Conservation (phyloP, 2,113 vertebrate genomes). For the Malurus alboscapulatus region DNA sequence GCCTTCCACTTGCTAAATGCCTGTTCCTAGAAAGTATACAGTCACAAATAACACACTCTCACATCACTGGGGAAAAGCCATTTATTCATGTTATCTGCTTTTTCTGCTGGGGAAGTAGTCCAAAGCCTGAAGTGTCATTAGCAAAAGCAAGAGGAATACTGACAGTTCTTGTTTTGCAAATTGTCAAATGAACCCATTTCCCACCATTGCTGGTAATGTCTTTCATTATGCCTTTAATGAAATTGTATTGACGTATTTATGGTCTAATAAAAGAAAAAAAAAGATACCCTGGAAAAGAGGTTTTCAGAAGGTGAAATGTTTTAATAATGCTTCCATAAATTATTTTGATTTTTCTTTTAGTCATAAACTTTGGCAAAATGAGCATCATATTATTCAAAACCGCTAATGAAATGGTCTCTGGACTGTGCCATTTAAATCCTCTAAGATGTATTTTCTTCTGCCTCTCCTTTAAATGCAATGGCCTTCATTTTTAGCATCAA, state of each 20-base stretch:
- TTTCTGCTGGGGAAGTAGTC: neutral
- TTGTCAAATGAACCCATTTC: slow-evolving; percentile 9
- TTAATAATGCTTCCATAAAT: slow-evolving; percentile 24
- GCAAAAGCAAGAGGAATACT: neutral
- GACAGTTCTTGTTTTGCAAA: neutral
- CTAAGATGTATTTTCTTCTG: neutral
- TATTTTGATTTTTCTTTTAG: neutral
- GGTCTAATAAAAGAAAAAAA: neutral
- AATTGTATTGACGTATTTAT: slow-evolving; percentile 38
- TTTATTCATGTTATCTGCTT: neutral
- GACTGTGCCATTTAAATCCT: neutral
- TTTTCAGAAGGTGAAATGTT: slow-evolving; percentile 13
- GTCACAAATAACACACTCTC: neutral
- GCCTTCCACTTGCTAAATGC: neutral
- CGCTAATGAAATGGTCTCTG: slow-evolving; percentile 1
- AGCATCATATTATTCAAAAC: slow-evolving; percentile 13
- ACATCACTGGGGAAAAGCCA: neutral
- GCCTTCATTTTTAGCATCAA: neutral
- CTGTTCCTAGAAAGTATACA: neutral
- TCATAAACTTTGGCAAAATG: neutral
- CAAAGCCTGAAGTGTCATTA: neutral
- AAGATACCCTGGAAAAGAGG: neutral
- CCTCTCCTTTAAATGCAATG: neutral
- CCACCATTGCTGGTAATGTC: neutral
- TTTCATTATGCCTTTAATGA: slow-evolving; percentile 41